These are phyloP conservation scores for Ophonus ardosiacus DNA, from an alignment of 2,888 invertebrate species.

Conservation along the genomic window DNA sequence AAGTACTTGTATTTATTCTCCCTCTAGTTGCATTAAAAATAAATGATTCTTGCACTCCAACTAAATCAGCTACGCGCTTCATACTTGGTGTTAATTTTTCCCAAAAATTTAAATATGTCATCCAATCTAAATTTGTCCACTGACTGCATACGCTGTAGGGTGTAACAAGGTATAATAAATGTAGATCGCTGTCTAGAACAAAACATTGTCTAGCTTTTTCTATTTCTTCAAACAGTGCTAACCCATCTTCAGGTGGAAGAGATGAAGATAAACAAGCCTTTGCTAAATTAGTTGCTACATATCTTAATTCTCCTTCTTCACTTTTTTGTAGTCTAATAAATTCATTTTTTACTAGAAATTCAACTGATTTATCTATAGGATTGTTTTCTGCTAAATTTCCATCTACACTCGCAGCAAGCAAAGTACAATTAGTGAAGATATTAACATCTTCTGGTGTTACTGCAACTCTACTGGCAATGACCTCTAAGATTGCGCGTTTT, in stretches of 20 bases:
- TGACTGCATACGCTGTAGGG: slow-evolving; percentile 93
- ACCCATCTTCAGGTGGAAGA: slow-evolving; percentile 95
- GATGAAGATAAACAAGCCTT: slow-evolving; percentile 95
- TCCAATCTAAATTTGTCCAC: slow-evolving; percentile 89
- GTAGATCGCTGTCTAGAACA: slow-evolving; percentile 95
- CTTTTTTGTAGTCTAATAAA: slow-evolving; percentile 83
- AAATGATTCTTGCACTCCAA: slow-evolving; percentile 93
- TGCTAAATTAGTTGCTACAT: slow-evolving; percentile 90
- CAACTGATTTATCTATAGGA: slow-evolving; percentile 80
- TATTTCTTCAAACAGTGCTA: slow-evolving; percentile 92
- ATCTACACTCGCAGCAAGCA: slow-evolving; percentile 76
- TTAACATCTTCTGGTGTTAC: slow-evolving; percentile 84
- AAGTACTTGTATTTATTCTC: slow-evolving; percentile 79
- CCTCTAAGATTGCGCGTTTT: slow-evolving; percentile 87
- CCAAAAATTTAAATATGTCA: slow-evolving; percentile 88
- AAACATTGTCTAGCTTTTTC: slow-evolving; percentile 93
- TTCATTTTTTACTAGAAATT: slow-evolving; percentile 88
- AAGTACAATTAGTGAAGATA: slow-evolving; percentile 88
- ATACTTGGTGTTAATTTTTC: slow-evolving; percentile 87
- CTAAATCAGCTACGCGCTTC: slow-evolving; percentile 91
- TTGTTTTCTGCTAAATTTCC: slow-evolving; percentile 70
- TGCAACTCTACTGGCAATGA: slow-evolving; percentile 92
- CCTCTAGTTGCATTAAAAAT: slow-evolving; percentile 88
- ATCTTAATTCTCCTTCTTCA: slow-evolving; percentile 76
- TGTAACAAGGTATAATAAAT: slow-evolving; percentile 96